Conservation (phyloP, 2,888 invertebrate genomes). For the Ophonus ardosiacus region DNA sequence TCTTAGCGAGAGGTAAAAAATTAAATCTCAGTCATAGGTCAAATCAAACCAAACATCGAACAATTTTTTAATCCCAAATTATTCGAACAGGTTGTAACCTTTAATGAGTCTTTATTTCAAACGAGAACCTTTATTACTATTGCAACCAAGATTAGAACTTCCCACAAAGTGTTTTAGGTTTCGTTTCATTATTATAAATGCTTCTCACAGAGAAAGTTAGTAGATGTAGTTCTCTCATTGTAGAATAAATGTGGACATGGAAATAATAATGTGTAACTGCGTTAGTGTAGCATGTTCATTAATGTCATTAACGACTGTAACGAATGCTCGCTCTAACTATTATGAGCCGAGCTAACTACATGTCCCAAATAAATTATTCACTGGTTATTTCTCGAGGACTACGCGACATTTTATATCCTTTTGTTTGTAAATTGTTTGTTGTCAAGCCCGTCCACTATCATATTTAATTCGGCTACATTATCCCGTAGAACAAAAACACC, state of each 20-base stretch:
- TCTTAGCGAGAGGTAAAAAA: too few relatives aligned
- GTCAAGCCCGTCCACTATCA: not conserved
- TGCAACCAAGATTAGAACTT: too few relatives aligned
- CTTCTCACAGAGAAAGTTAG: too few relatives aligned
- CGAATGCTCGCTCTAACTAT: slow-evolving; percentile 26
- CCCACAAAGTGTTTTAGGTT: too few relatives aligned
- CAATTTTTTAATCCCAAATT: too few relatives aligned
- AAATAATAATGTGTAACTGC: slow-evolving; percentile 28
- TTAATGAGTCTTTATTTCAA: too few relatives aligned
- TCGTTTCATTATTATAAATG: too few relatives aligned
- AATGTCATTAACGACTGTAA: slow-evolving; percentile 32
- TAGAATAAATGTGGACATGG: slow-evolving; percentile 6
- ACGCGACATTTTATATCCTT: not conserved
- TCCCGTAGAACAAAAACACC: not conserved
- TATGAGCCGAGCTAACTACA: slow-evolving; percentile 31
- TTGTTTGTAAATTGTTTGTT: not conserved
- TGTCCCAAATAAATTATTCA: slow-evolving; percentile 20
- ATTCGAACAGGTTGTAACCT: too few relatives aligned
- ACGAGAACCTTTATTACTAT: too few relatives aligned
- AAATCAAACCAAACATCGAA: too few relatives aligned
- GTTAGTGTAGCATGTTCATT: slow-evolving; percentile 32
- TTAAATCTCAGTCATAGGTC: too few relatives aligned
- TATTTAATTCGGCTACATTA: not conserved
- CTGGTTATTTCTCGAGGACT: not conserved
- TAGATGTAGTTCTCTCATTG: too few relatives aligned